Evolutionary conservation across 2,888 invertebrate genomes (phyloP), one percentile per base, ranked within the genome.

Genomic region (Pharmacophagus antenor): DNA sequence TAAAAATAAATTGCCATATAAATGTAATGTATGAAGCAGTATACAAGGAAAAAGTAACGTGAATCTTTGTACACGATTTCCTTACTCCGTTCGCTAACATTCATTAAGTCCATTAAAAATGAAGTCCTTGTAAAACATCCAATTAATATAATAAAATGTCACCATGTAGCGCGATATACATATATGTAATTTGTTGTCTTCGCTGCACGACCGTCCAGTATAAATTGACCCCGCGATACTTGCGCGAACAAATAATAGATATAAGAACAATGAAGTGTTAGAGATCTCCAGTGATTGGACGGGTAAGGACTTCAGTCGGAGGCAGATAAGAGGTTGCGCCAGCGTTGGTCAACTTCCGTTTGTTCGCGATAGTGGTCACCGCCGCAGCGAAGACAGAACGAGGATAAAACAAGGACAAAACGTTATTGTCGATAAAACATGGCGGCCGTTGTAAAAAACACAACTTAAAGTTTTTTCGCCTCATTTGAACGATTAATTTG

Each of bases 241-340:
- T 72, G 58, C 62, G 57, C 55, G 63, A 73, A 78, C 79, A 80
- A 79, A 72, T 68, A 68, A 70, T 66, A 65, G 68, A 68, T 63
- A 61, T 63, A 71, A 74, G 70, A 69, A 69, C 67, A 67, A 70
- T 64, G 63, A 65, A 67, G 69, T 63, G 69, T 62, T 66, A 71
- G 70, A 74, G 81, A 73, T 79, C 82, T 74, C 67, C 59, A 66
- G 67, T 70, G 73, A 69, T 74, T 84, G 82, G 84, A 69, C 70
- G 70, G 67, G 52, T 56, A 61, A 64, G 65, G 66, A 73, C 76
- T 82, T 78, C 75, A 75, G 77, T 69, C 69, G 67, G 65, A 66
- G 68, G 55, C 69, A 77, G 82, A 87, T 85, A 86, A 82, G 79
- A 82, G 79, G 78, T 67, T 71, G 71, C 75, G 76, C 72, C 63